Evolutionary conservation across 2,113 vertebrate species (phyloP).

Genomic region (Sylvietta virens): DNA sequence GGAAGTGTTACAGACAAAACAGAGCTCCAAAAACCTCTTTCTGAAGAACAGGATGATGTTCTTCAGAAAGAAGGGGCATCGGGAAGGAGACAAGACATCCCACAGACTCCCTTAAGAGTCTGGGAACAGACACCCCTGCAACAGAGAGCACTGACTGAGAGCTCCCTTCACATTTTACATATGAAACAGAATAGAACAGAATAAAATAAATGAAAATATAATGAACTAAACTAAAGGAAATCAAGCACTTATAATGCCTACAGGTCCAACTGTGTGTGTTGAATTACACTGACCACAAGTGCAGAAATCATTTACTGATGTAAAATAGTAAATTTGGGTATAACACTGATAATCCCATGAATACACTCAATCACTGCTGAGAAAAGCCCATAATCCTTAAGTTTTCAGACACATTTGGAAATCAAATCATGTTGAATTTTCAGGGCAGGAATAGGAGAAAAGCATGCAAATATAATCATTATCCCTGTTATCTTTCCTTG

Average conservation of each 20-base stretch:
- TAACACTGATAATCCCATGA: not conserved
- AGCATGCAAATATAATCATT: not conserved
- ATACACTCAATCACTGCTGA: not conserved
- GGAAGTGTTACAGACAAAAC: not conserved
- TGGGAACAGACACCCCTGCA: accelerated
- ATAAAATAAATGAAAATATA: not conserved
- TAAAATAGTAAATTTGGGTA: not conserved
- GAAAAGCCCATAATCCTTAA: not conserved
- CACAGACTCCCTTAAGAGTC: not conserved
- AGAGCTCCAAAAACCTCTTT: not conserved
- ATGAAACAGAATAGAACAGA: not conserved
- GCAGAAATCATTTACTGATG: not conserved
- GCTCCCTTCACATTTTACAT: not conserved
- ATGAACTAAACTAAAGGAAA: not conserved
- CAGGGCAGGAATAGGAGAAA: not conserved
- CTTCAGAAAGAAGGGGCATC: too few species aligned
- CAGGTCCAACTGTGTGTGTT: not conserved
- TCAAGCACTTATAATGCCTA: not conserved
- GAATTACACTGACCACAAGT: not conserved
- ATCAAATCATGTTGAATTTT: not conserved
- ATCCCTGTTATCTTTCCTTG: not conserved
- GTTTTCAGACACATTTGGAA: not conserved
- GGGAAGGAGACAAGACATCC: not conserved
- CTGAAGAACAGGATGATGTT: not conserved
- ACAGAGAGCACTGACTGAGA: not conserved